These are phyloP conservation scores for Sitta europaea DNA, from an alignment of 2,113 vertebrate genomes.

Conservation along the genomic window DNA sequence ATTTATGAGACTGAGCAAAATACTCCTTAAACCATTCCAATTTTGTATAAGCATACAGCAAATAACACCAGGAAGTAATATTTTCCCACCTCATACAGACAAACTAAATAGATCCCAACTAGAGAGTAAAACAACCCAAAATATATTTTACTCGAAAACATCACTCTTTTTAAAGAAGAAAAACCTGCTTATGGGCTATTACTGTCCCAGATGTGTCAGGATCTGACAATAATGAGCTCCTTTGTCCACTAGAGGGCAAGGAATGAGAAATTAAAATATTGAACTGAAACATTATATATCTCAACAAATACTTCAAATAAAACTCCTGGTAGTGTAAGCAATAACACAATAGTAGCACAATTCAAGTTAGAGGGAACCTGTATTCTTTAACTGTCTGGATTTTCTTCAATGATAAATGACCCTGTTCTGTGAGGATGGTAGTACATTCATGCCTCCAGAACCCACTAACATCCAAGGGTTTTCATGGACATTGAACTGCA, in stretches of 20 bases:
- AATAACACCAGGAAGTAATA: background rate
- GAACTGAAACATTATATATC: background rate
- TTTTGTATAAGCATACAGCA: background rate
- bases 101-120: background rate
- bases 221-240: background rate
- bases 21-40: background rate
- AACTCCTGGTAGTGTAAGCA: background rate
- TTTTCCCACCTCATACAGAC: background rate
- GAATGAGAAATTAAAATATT: background rate
- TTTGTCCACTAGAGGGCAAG: constrained; percentile 33
- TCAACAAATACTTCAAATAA: background rate
- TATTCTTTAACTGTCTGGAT: background rate
- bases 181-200: background rate
- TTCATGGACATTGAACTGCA: background rate
- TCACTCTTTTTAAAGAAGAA: background rate
- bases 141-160: background rate
- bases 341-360: background rate
- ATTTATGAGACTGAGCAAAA: background rate
- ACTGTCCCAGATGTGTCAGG: background rate
- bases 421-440: background rate
- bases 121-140: background rate
- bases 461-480: background rate
- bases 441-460: background rate
- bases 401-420: background rate
- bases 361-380: background rate